Conservation (phyloP, 2,888 invertebrate species). For the Eupithecia exiguata region DNA sequence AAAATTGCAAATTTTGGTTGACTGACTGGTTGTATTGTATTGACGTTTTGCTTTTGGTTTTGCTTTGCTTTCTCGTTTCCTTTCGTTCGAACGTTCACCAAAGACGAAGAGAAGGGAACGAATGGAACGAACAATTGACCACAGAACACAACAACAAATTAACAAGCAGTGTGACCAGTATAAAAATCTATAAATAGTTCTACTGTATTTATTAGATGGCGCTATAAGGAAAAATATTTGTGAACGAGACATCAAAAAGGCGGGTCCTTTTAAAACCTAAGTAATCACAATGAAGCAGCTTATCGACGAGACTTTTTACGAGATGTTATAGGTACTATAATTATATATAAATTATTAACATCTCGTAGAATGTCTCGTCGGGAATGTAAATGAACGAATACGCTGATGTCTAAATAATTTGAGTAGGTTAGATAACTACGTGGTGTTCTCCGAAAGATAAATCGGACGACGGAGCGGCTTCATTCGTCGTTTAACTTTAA, state of each 20-base stretch:
- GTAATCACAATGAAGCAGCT: neutral
- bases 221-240: neutral
- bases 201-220: neutral
- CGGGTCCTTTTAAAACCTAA: neutral
- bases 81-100: neutral
- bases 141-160: neutral
- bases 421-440: no score
- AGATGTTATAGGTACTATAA: no score
- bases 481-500: neutral
- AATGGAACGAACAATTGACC: neutral
- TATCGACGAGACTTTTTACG: no score
- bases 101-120: neutral
- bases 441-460: no score
- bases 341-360: no score
- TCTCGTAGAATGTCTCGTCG: no score
- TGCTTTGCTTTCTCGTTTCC: conserved; percentile 47
- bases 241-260: neutral
- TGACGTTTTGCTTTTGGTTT: conserved; percentile 56
- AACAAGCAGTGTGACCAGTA: neutral
- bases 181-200: neutral
- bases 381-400: no score
- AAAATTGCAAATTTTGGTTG: conserved; percentile 48
- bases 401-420: no score
- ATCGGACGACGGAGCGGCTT: no score
- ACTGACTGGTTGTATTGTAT: conserved; percentile 56